Conservation (phyloP, 1,140 invertebrate species). For the Aphelenchoides avenae region DNA sequence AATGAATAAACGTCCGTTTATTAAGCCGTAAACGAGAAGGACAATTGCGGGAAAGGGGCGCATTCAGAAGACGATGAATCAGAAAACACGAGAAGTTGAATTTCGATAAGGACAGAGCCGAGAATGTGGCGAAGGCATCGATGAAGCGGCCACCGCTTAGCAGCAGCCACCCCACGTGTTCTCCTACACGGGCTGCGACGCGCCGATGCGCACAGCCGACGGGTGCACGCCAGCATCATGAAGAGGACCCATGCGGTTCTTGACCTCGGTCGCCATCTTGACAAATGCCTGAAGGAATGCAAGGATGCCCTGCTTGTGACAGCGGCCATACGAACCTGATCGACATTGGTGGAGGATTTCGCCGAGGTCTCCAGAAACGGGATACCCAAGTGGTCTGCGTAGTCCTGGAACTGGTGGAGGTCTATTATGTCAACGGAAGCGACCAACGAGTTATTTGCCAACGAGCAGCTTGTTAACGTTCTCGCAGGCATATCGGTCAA, state of each 20-base stretch:
- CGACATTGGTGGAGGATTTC: constrained; percentile 92
- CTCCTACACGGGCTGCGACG: constrained; percentile 57
- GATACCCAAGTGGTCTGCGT: constrained; percentile 92
- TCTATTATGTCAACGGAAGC: constrained; percentile 2
- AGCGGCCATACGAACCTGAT: constrained; percentile 63
- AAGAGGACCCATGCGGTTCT: constrained; percentile 81
- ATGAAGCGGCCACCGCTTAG: too few species aligned
- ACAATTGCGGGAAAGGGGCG: too few species aligned
- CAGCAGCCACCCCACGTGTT: constrained; percentile 58
- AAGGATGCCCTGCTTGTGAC: neutral
- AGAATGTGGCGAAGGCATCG: too few species aligned
- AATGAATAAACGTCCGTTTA: too few species aligned
- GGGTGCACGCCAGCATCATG: constrained; percentile 63
- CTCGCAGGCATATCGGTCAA: constrained; percentile 96
- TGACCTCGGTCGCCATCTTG: constrained; percentile 96
- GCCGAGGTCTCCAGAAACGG: constrained; percentile 97
- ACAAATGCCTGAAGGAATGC: constrained; percentile 74
- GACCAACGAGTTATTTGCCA: constrained; percentile 86
- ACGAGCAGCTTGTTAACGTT: constrained; percentile 98
- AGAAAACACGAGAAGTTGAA: too few species aligned
- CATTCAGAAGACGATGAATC: too few species aligned
- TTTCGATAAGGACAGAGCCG: too few species aligned
- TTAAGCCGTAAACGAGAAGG: too few species aligned
- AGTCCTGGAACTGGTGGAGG: constrained; percentile 70
- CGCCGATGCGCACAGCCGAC: constrained; percentile 56